Evolutionary conservation across 2,888 invertebrate species (phyloP), one percentile per base, ranked within the genome.

Genomic region (Spodoptera picta): DNA sequence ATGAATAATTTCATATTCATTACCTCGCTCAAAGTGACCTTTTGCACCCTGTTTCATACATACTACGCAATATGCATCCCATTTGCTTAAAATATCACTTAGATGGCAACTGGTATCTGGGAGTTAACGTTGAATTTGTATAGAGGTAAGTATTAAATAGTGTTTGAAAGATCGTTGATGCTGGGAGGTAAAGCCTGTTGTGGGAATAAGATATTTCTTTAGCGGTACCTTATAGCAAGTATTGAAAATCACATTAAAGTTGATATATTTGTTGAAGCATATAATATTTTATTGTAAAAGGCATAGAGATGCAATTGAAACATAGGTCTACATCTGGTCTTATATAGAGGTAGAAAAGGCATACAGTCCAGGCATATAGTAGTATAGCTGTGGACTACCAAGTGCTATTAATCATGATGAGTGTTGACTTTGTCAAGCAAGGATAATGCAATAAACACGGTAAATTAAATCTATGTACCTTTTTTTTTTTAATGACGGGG

Each of bases 71-170:
- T 49, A 44, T 51, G 56, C 36, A 45, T 14, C 62, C 58, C 61
- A 74, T 83, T 81, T 80, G 76, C 78, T 77, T 81, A 77, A 51
- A 64, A 66, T 65, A 82, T 81, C 73, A 72, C 73, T 60, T 56
- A 73, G 48, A 67, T 78, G 76, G 77, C 76, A 79, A 62, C 53
- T 57, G 60, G 23, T 73, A 77, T 79, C 75, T 77, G 56, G 48
- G 31, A 27, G 49, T 47, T 44, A 70, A 65, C 52, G 36, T 60
- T 56, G 19, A 49, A 19, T 52, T 57, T 65, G 54, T 64, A 23
- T 64, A 65, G 56, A 50, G 12, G 23, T 59, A 55, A 65, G 61
- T 65, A 70, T 66, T 55, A 51, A 67, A 67, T 64, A 36, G 54
- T 60, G 47, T 54, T 57, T 47, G 53, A 67, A 56, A 65, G 60